phyloP scores from a whole-genome alignment of 2,797 vertebrate genomes.

The Muscicapa comitata region DNA sequence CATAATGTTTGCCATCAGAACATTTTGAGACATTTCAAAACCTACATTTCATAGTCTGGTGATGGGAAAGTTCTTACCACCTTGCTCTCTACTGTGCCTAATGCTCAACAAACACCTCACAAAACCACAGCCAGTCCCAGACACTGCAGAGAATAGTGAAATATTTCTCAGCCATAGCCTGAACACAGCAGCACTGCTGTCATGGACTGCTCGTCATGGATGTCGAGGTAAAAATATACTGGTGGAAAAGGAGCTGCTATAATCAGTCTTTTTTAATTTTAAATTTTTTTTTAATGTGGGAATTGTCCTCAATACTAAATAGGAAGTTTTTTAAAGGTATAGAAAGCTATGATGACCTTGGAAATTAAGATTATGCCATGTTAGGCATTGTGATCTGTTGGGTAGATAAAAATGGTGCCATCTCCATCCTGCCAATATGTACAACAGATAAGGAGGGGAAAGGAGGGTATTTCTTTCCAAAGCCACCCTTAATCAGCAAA shows the following conservation, averaged over 20 bases:
- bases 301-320: not conserved
- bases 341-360: not conserved
- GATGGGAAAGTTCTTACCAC: not conserved
- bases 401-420: conserved; percentile 6
- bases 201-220: too few relatives aligned
- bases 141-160: not conserved
- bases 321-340: not conserved
- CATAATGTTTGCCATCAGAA: not conserved
- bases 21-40: not conserved
- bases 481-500: conserved; percentile 43
- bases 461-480: not conserved
- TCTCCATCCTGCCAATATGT: conserved; percentile 8
- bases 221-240: fast-evolving
- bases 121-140: not conserved
- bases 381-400: not conserved
- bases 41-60: fast-evolving
- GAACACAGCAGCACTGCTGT: not conserved
- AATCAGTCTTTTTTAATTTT: not conserved
- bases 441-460: not conserved
- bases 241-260: not conserved
- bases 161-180: not conserved
- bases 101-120: not conserved
- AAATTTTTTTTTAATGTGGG: not conserved
- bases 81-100: not conserved
- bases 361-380: not conserved